phyloP scores from a whole-genome alignment of 2,888 invertebrate genomes.

The Heliconius hortense region DNA sequence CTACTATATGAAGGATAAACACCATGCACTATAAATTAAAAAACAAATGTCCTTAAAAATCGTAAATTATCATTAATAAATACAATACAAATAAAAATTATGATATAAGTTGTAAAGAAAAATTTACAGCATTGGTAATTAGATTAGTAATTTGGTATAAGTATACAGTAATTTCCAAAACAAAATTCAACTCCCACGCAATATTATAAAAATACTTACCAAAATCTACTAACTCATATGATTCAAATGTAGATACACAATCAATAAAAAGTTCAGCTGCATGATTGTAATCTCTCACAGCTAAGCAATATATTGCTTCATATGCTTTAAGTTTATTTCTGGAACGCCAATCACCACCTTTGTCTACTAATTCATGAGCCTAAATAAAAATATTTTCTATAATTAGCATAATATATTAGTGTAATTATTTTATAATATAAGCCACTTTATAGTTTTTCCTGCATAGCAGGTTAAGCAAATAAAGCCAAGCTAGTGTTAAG shows the following conservation, averaged over 20 bases:
- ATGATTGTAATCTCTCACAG: slow-evolving; percentile 97
- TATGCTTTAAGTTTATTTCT: slow-evolving; percentile 98
- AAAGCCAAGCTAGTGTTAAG: no score
- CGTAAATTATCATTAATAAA: background rate
- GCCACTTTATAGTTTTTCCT: no score
- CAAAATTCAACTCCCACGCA: background rate
- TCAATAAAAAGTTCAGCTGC: slow-evolving; percentile 98
- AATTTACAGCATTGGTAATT: background rate
- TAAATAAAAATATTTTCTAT: slow-evolving; percentile 49
- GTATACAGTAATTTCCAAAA: background rate
- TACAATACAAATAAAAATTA: background rate
- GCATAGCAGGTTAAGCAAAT: background rate
- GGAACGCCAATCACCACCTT: slow-evolving; percentile 99
- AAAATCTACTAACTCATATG: slow-evolving; percentile 99
- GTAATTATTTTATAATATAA: background rate
- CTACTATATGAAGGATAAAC: no score
- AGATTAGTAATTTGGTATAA: no score
- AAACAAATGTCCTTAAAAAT: background rate
- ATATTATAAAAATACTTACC: slow-evolving; percentile 71
- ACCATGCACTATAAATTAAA: no score
- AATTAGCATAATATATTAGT: background rate
- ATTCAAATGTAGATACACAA: slow-evolving; percentile 99
- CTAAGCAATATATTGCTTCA: slow-evolving; percentile 97
- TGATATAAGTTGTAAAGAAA: background rate
- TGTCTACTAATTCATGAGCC: slow-evolving; percentile 90